Percentiles rank a stretch among this genome's conserved stretches.
phyloP scores from a whole-genome alignment of 1,140 invertebrate genomes.

The Araneus ventricosus region DNA sequence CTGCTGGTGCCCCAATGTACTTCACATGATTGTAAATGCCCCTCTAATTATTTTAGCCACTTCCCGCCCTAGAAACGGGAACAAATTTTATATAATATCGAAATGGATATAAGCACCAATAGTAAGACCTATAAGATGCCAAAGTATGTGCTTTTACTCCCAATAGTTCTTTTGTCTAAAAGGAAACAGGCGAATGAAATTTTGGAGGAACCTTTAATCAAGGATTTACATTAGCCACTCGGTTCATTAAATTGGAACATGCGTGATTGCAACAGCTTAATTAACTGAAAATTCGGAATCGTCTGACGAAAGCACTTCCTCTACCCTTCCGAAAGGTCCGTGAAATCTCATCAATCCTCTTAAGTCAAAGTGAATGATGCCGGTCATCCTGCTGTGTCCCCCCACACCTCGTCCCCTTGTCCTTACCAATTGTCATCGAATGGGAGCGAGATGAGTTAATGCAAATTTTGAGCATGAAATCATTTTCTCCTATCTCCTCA shows the following conservation, averaged over 20 bases:
- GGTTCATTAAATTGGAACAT: not conserved
- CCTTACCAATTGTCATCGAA: not conserved
- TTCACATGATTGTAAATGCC: no score
- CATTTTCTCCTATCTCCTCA: not conserved
- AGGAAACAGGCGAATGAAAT: not conserved
- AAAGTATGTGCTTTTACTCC: no score
- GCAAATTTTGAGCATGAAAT: not conserved
- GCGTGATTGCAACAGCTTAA: not conserved
- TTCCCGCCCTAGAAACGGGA: no score
- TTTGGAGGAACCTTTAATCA: not conserved
- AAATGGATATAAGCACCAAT: no score
- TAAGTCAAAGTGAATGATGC: not conserved
- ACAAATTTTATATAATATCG: no score
- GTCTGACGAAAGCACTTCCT: not conserved
- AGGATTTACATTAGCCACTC: not conserved
- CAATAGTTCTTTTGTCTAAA: not conserved
- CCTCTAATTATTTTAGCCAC: no score
- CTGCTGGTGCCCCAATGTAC: no score
- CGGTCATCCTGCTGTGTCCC: not conserved
- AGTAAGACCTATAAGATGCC: no score
- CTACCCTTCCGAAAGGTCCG: not conserved
- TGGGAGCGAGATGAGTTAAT: not conserved
- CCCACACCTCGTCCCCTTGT: not conserved
- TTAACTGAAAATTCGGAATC: constrained; percentile 2
- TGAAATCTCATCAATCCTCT: not conserved